These are phyloP conservation scores for Cryptomyrus ogoouensis DNA, from an alignment of 2,113 vertebrate genomes.

Conservation along the genomic window DNA sequence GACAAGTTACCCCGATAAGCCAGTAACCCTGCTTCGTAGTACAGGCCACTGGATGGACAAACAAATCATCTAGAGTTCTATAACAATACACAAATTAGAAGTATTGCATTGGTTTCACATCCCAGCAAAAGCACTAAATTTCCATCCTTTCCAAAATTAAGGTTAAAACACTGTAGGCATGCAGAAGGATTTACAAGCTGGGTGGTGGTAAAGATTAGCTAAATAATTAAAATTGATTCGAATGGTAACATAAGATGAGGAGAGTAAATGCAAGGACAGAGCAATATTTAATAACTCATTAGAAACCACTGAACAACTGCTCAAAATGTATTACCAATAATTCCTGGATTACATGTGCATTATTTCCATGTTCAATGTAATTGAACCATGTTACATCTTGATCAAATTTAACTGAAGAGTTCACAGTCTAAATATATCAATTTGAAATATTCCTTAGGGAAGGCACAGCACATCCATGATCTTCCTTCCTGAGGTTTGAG, in stretches of 20 bases:
- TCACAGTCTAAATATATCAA: not conserved
- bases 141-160: not conserved
- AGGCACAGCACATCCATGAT: not conserved
- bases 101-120: not conserved
- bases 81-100: not conserved
- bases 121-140: not conserved
- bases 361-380: not conserved
- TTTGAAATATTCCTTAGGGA: not conserved
- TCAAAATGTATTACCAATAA: not conserved
- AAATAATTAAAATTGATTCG: not conserved
- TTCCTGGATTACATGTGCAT: not conserved
- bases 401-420: not conserved
- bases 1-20: too few species aligned
- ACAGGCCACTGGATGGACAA: not conserved
- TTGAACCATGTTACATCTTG: not conserved
- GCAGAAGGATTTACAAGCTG: not conserved
- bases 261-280: not conserved
- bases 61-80: not conserved
- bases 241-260: not conserved
- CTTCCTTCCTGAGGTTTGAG: not conserved
- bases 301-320: not conserved
- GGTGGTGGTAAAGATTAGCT: not conserved
- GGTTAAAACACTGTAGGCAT: not conserved
- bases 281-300: not conserved
- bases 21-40: too few species aligned